phyloP scores from a whole-genome alignment of 1,140 invertebrate genomes.

The Panagrolaimus sp. region DNA sequence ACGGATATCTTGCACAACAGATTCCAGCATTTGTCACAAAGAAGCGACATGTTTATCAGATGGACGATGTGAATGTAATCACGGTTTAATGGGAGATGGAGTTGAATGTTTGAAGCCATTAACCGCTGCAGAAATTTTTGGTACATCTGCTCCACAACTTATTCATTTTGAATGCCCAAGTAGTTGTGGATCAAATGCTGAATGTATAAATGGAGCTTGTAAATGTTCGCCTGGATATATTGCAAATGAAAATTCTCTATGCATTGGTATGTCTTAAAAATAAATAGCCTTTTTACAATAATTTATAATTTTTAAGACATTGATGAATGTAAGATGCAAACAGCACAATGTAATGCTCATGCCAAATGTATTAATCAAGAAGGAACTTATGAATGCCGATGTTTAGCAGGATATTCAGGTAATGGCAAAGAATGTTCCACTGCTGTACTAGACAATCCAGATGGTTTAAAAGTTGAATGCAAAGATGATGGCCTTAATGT shows the following conservation, averaged over 20 bases:
- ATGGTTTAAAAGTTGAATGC: conserved; percentile 40
- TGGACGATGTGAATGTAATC: conserved; percentile 40
- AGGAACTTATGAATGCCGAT: conserved; percentile 47
- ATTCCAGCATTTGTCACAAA: conserved; percentile 36
- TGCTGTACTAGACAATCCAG: not conserved
- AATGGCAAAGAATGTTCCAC: conserved; percentile 41
- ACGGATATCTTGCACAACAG: conserved; percentile 29
- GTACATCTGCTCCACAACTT: conserved; percentile 14
- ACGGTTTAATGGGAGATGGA: conserved; percentile 44
- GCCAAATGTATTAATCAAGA: conserved; percentile 43
- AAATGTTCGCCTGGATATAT: conserved; percentile 39
- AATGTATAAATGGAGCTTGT: conserved; percentile 49
- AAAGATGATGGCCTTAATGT: conserved; percentile 41
- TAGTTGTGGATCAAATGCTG: conserved; percentile 34
- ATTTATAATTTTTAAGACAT: conserved; percentile 47
- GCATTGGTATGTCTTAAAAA: conserved; percentile 30
- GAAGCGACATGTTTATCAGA: conserved; percentile 43
- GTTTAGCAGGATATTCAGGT: conserved; percentile 37
- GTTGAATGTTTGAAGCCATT: conserved; percentile 20
- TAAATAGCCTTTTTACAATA: not conserved
- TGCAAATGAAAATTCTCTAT: conserved; percentile 30
- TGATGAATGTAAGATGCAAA: conserved; percentile 40
- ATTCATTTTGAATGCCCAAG: conserved; percentile 18
- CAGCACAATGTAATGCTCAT: conserved; percentile 25
- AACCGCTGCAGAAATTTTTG: not conserved